phyloP scores from a whole-genome alignment of 2,113 vertebrate species.

The Otocyon megalotis region DNA sequence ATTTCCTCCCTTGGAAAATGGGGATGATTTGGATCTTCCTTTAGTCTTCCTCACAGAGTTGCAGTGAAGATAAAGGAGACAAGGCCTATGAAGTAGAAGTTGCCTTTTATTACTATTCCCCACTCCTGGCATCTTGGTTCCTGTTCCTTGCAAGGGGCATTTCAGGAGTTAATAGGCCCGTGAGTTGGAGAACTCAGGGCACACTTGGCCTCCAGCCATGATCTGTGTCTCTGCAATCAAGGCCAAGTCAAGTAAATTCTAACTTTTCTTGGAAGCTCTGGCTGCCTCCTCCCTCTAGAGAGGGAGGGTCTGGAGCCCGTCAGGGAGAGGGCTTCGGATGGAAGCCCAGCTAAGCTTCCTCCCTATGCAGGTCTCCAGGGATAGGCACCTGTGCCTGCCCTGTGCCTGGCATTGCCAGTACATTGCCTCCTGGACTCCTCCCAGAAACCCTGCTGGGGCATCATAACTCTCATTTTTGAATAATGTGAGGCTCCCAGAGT shows the following conservation, averaged over 20 bases:
- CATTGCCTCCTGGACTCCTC: background rate
- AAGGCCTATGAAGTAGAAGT: background rate
- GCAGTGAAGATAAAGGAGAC: conserved; percentile 14
- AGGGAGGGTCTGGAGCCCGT: background rate
- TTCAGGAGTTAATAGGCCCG: background rate
- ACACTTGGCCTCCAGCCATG: background rate
- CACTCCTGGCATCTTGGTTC: background rate
- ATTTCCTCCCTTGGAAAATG: background rate
- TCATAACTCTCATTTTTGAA: background rate
- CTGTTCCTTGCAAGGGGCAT: background rate
- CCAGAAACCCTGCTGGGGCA: background rate
- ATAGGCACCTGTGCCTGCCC: no score
- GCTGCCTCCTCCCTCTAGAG: background rate
- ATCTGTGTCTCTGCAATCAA: background rate
- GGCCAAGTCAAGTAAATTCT: background rate
- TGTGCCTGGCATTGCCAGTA: background rate
- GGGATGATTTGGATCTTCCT: background rate
- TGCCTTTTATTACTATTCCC: background rate
- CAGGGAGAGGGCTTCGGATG: background rate
- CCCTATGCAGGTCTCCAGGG: background rate
- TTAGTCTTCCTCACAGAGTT: background rate
- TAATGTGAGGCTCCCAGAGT: background rate
- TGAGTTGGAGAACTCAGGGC: background rate
- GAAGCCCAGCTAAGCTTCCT: background rate
- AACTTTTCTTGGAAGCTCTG: background rate